Evolutionary conservation across 2,888 invertebrate species (phyloP).

Genomic region (Creontiades dilutus): DNA sequence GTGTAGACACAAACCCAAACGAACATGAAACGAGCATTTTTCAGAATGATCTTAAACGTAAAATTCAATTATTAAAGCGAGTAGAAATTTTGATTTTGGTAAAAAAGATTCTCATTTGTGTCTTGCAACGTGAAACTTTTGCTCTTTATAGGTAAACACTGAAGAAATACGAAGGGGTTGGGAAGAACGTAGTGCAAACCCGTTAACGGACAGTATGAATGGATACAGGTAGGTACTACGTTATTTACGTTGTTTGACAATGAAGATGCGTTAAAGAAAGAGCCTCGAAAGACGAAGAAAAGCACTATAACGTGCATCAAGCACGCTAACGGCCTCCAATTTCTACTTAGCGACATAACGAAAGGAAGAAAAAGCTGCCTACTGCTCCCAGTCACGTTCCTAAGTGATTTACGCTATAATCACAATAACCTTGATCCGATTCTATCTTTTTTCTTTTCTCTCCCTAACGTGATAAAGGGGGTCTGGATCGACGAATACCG

Average conservation of each 20-base stretch:
- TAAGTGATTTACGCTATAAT: slow-evolving; percentile 68
- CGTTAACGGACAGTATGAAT: neutral
- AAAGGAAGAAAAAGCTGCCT: slow-evolving; percentile 62
- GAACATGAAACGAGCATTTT: no score
- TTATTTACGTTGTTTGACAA: slow-evolving; percentile 12
- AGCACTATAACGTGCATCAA: slow-evolving; percentile 12
- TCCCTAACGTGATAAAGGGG: slow-evolving; percentile 35
- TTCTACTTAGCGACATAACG: slow-evolving; percentile 62
- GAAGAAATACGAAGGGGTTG: no score
- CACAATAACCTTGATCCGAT: slow-evolving; percentile 59
- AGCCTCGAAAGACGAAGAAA: neutral
- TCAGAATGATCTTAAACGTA: no score
- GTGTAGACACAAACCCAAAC: no score
- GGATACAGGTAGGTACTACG: neutral
- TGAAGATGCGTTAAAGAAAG: slow-evolving; percentile 34
- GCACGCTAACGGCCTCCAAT: slow-evolving; percentile 62
- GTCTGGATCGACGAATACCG: slow-evolving; percentile 47
- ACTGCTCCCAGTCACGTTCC: slow-evolving; percentile 64
- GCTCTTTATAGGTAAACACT: no score
- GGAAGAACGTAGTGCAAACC: no score
- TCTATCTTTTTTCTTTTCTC: slow-evolving; percentile 44
- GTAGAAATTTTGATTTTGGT: no score
- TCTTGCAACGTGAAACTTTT: no score
- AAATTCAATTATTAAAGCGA: no score
- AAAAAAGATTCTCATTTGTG: no score